phyloP scores from a whole-genome alignment of 2,113 vertebrate species.

The Phalacrocorax brasilianus region DNA sequence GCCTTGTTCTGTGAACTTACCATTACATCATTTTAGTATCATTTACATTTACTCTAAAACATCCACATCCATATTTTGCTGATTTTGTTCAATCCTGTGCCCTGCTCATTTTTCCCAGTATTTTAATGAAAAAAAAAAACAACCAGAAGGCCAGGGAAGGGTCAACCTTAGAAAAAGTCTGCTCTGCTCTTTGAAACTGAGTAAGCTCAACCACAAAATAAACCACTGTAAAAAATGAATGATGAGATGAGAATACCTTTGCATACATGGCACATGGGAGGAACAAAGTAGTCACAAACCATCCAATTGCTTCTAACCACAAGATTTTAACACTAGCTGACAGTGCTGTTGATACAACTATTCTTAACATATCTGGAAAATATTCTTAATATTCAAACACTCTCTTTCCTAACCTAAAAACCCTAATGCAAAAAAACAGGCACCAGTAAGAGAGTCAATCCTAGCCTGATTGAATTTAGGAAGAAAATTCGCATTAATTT shows the following conservation, averaged over 20 bases:
- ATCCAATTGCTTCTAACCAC: not conserved
- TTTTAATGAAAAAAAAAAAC: not conserved
- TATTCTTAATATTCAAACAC: not conserved
- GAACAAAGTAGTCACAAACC: not conserved
- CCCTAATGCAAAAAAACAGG: not conserved
- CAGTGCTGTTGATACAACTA: not conserved
- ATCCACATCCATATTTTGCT: not conserved
- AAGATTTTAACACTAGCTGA: not conserved
- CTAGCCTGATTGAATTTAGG: not conserved
- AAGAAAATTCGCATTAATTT: not conserved
- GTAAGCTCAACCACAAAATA: conserved; percentile 53
- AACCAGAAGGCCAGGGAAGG: not conserved
- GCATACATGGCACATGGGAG: not conserved
- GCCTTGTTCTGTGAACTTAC: not conserved
- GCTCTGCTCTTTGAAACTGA: not conserved
- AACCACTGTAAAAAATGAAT: conserved; percentile 46
- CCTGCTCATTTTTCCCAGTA: not conserved
- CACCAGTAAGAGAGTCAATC: not conserved
- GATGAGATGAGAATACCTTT: conserved; percentile 49
- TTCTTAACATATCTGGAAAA: not conserved
- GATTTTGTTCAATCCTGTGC: not conserved
- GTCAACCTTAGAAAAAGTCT: not conserved
- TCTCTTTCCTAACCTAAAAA: not conserved
- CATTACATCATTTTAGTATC: not conserved
- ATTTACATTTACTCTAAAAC: not conserved